phyloP scores from a whole-genome alignment of 2,797 vertebrate genomes.

The Hipposideros larvatus region DNA sequence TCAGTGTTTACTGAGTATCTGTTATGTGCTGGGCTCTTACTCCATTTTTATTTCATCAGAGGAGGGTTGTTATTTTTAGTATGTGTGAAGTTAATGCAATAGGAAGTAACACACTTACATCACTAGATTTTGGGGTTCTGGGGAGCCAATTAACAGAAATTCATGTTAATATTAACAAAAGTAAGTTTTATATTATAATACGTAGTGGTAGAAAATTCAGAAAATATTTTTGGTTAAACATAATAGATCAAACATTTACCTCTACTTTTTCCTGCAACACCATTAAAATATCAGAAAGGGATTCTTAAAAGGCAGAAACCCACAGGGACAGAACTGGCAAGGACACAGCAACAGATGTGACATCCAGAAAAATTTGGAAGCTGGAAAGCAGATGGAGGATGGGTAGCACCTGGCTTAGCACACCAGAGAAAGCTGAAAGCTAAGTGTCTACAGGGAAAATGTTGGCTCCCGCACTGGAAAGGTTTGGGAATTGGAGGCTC shows the following conservation, averaged over 20 bases:
- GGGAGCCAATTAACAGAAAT: not conserved
- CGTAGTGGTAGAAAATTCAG: not conserved
- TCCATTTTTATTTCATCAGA: slow-evolving; percentile 12
- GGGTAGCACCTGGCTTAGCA: not conserved
- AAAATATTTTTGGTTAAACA: slow-evolving; percentile 17
- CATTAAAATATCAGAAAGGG: not conserved
- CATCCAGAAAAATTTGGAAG: not conserved
- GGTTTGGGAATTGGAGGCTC: not conserved
- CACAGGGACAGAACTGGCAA: not conserved
- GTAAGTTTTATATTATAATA: not conserved
- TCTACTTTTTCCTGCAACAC: not conserved
- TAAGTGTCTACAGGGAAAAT: not conserved
- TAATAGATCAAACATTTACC: not conserved
- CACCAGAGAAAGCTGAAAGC: not conserved
- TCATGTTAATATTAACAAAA: not conserved
- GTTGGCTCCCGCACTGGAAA: not conserved
- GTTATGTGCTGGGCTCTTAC: not conserved
- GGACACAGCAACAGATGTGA: not conserved
- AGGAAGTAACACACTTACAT: not conserved
- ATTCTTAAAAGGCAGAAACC: not conserved
- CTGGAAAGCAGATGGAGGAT: not conserved
- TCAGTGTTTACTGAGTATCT: not conserved
- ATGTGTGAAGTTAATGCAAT: not conserved
- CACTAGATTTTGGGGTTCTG: not conserved
- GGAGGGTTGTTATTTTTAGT: not conserved